Conservation (phyloP, 2,888 invertebrate species). For the Eumacrocentrus americanus region DNA sequence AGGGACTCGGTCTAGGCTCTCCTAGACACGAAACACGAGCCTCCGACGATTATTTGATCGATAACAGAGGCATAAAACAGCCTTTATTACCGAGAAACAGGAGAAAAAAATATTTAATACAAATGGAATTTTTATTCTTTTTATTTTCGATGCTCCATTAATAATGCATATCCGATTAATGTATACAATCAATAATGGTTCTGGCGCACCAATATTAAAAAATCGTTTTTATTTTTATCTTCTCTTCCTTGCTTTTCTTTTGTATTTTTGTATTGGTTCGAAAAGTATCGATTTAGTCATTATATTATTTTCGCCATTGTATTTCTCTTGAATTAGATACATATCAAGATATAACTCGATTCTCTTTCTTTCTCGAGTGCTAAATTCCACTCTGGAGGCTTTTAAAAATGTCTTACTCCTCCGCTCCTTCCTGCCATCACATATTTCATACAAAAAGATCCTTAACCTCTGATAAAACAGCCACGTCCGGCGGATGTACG, state of each 20-base stretch:
- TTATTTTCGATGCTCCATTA: conserved; percentile 49
- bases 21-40: too few relatives aligned
- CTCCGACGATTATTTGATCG: conserved; percentile 40
- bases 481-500: not conserved
- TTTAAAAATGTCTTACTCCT: too few relatives aligned
- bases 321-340: too few relatives aligned
- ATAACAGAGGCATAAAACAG: conserved; percentile 25
- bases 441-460: not conserved
- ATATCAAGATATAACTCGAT: too few relatives aligned
- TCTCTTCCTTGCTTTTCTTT: not conserved
- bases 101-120: conserved; percentile 18
- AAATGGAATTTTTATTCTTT: conserved; percentile 28
- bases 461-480: not conserved
- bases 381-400: too few relatives aligned
- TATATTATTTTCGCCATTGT: too few relatives aligned
- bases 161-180: conserved; percentile 48
- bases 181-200: conserved; percentile 45
- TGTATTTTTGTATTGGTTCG: not conserved
- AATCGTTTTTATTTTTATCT: conserved; percentile 31
- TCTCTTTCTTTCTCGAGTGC: too few relatives aligned
- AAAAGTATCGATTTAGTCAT: too few relatives aligned
- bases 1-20: too few relatives aligned
- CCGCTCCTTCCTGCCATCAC: too few relatives aligned
- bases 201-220: conserved; percentile 45
- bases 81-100: not conserved